Base-by-base conservation (phyloP, 2,113 vertebrate genomes). In the Neotragus moschatus region DNA sequence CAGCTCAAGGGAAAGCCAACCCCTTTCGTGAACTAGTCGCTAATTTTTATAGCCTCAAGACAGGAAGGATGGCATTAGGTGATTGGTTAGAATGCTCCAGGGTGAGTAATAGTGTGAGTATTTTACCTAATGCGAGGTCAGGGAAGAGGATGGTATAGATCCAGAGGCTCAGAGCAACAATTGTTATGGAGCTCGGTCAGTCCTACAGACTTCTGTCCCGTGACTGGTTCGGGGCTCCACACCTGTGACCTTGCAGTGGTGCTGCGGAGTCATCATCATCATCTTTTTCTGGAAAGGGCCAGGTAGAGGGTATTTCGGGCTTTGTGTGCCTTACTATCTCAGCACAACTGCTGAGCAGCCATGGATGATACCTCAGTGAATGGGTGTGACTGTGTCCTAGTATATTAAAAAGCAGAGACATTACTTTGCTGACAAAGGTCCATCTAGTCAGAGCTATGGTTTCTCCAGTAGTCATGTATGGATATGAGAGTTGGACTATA, bases 61-160 rank as follows among this genome's bases (percentile, higher is more conserved):
- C 21, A 73, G 36, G 21, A 43, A 73, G 36, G 21, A 10, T 25
- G 70, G 36, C 70, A 39, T 73, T 73, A 43, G 36, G 23, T 43
- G 70, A 73, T 7, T 73, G 21, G 36, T 43, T 73, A 39, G 36
- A 12, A 73, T 73, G 36, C 70, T 25, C n/a, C 36, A 43, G 21
- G 21, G 70, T 43, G 70, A 21, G 21, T 39, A 7, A 14, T 43
- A 7, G 36, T 1, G 0, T 43, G 36, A 6, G 12, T 43, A 43
- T 25, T 43, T 73, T 73, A 43, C 36, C 70, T 73, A 25, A 3
- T 13, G 21, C 43, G 70, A 21, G 36, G 36, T 14, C 36, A 7
- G 36, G 36, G 36, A 73, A 43, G 36, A 39, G 70, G 70, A 12
- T 39, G 36, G 66, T 39, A 39, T 23, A 25, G 66, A 36, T 39